Evolutionary conservation across 2,797 vertebrate genomes (phyloP), one percentile per base, ranked within the genome.

Genomic region (Eulemur albifrons): DNA sequence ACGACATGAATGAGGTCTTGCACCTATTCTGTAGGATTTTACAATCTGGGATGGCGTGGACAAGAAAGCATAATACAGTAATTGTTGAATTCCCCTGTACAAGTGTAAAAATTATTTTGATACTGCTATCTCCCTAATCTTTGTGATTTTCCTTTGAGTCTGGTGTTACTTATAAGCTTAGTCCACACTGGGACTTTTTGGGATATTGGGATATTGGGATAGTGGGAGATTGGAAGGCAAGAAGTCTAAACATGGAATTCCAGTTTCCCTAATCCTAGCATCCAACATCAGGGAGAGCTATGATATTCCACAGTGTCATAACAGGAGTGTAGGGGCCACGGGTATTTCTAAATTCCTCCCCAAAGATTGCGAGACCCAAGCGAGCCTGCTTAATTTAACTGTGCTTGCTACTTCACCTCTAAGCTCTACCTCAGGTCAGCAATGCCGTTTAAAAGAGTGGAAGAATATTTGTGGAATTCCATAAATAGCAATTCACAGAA

Each of bases 271-370:
- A 0, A 5, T 85, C 27, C n/a, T 1, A 13, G 27, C 6, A 9
- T 48, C 17, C 32, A 20, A 17, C 2, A 20, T 38, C n/a, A 54
- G 11, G 5, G 12, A 70, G 23, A 18, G 23, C 15, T 20, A n/a
- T 38, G 65, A 61, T 70, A 91, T 63, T 90, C 83, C 52, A 63
- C 14, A 52, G 6, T 3, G 5, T 45, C 25, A 50, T 38, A n/a
- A 21, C 0, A 2, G 0, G 10, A 63, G 12, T 8, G 1, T 5
- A 4, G 21, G 75, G 35, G 20, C 52, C 7, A 0, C 2, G 20
- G 8, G 10, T 27, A 30, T 63, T 67, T 90, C 27, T 67, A 18
- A 61, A n/a, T 81, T 79, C 43, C 20, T 89, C 13, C 40, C 4
- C 13, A 38, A 38, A 32, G 35, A 9, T 70, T 1, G 5, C 30